Conservation (phyloP, 2,113 vertebrate genomes). For the Erythrocercus mccallii region DNA sequence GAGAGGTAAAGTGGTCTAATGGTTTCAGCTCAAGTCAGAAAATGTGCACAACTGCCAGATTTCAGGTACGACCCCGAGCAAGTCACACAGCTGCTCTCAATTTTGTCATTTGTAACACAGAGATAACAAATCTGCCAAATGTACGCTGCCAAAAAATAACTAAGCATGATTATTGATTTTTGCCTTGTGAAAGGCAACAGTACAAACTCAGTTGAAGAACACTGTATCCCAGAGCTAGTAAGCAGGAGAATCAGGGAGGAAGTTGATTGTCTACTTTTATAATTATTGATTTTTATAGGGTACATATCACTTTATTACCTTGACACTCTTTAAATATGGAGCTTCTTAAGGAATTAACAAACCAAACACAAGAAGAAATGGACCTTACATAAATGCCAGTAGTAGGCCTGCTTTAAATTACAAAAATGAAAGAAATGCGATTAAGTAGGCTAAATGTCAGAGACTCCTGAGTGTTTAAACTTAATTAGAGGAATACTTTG, state of each 20-base stretch:
- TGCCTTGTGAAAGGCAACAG: background rate
- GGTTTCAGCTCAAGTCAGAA: background rate
- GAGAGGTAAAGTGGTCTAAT: background rate
- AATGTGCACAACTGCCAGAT: background rate
- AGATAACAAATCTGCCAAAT: background rate
- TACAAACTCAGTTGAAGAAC: background rate
- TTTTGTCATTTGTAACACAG: background rate
- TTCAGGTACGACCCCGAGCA: background rate
- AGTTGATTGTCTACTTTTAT: background rate
- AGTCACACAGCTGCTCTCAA: background rate
- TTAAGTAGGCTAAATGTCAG: background rate
- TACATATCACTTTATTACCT: background rate
- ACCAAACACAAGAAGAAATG: background rate
- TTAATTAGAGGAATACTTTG: background rate
- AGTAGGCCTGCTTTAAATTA: background rate
- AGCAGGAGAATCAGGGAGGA: background rate
- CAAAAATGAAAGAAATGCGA: background rate
- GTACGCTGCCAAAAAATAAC: background rate
- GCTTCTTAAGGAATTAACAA: constrained; percentile 12
- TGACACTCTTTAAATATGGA: background rate
- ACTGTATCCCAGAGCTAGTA: background rate
- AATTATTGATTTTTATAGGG: background rate
- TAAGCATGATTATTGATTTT: background rate
- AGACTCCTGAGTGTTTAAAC: background rate
- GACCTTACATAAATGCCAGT: background rate